A percentile compares a stretch with the other conserved stretches of the same genome.
phyloP scores from a whole-genome alignment of 2,797 vertebrate genomes.

The Dryobates pubescens region DNA sequence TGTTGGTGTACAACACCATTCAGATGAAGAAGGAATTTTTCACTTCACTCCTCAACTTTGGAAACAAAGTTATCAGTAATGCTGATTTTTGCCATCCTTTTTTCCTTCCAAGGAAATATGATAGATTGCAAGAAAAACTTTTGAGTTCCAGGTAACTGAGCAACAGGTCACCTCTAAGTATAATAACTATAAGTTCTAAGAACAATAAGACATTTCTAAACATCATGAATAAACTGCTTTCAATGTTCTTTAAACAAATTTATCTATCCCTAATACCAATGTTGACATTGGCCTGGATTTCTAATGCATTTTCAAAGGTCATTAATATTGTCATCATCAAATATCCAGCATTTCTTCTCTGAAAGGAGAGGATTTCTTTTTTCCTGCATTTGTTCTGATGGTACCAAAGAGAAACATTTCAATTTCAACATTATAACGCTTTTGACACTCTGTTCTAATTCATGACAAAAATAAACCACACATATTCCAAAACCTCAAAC shows the following conservation, averaged over 20 bases:
- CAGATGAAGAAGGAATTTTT: background rate
- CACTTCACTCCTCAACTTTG: background rate
- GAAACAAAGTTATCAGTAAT: background rate
- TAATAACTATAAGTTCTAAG: slow-evolving; percentile 14
- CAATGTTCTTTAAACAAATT: slow-evolving; percentile 51
- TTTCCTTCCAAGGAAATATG: background rate
- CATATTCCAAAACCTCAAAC: background rate
- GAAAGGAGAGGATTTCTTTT: background rate
- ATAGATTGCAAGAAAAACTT: background rate
- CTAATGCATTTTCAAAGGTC: slow-evolving; percentile 30
- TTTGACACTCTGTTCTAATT: background rate
- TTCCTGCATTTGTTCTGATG: background rate
- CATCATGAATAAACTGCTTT: slow-evolving; percentile 18
- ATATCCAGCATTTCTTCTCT: slow-evolving; percentile 23
- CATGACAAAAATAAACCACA: slow-evolving; percentile 13
- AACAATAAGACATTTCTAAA: slow-evolving; percentile 49
- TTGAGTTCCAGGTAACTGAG: background rate
- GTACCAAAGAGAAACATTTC: background rate
- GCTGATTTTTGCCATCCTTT: background rate
- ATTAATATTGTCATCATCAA: slow-evolving; percentile 25
- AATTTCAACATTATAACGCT: background rate
- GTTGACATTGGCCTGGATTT: slow-evolving; percentile 25
- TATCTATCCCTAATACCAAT: background rate
- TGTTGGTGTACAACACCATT: background rate
- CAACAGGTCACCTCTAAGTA: slow-evolving; percentile 16